Evolutionary conservation across 2,113 vertebrate genomes (phyloP).

Genomic region (Sander lucioperca): DNA sequence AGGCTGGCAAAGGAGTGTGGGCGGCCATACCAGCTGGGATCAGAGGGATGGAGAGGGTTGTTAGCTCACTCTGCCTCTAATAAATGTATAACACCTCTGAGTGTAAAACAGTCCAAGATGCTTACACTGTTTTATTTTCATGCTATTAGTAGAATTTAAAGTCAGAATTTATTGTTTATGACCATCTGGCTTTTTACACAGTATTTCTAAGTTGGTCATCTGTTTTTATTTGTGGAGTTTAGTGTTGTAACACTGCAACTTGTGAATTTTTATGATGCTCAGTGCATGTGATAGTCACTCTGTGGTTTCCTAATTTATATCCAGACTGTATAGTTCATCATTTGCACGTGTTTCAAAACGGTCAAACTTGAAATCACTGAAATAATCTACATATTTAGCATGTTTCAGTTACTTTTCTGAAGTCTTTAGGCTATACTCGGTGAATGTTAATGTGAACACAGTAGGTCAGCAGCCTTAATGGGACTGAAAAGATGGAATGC

Average conservation of each 20-base stretch:
- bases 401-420: background rate
- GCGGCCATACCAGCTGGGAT: constrained; percentile 82
- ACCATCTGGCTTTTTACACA: constrained; percentile 63
- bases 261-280: constrained; percentile 20
- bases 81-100: constrained; percentile 78
- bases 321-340: background rate
- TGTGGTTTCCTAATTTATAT: constrained; percentile 13
- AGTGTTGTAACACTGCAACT: constrained; percentile 36
- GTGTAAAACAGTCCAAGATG: constrained; percentile 72
- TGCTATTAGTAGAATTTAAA: constrained; percentile 63
- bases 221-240: constrained; percentile 41
- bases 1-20: constrained; percentile 80
- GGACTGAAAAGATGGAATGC: constrained; percentile 72
- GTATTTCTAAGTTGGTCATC: constrained; percentile 51
- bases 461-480: constrained; percentile 70
- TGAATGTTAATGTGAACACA: constrained; percentile 47
- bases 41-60: constrained; percentile 79
- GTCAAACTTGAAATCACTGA: constrained; percentile 9
- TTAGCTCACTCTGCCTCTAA: constrained; percentile 77
- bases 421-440: background rate
- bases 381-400: background rate
- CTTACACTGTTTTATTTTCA: constrained; percentile 62
- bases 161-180: constrained; percentile 64
- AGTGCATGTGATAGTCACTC: background rate
- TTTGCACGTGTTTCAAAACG: background rate